Base-by-base conservation (phyloP, 2,797 vertebrate genomes). In the Chaetophractus vellerosus region DNA sequence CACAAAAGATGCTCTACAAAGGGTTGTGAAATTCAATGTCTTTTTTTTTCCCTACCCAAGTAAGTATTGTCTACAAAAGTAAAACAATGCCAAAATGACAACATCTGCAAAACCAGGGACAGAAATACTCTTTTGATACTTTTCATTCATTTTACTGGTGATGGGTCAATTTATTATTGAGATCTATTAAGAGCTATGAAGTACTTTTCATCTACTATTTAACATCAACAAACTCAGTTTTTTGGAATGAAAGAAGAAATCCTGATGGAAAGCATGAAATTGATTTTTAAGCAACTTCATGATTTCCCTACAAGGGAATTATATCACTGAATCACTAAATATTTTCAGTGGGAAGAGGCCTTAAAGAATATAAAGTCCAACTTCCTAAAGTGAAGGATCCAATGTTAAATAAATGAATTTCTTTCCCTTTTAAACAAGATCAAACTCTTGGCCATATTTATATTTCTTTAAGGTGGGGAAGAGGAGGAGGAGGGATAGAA, bases 191-290 rank as follows among this genome's bases (percentile, higher is more conserved):
- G 63, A 88, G n/a, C 75, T 82, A 88, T 83, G 21, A 92, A 95
- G 24, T 76, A 84, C 6, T 38, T 31, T 36, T 76, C n/a, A 83
- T 24, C 59, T 95, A 64, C n/a, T 21, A 41, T 90, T 82, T 92
- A 88, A 94, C 86, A 72, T 23, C 38, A 92, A 83, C 26, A 76
- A 86, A 9, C 24, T 88, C 75, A 52, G 26, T 11, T 97, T 91
- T 91, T 50, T 55, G n/a, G 48, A 48, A 82, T 85, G 36, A 93
- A 93, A 68, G 41, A 90, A 48, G 5, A 89, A 84, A 83, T 6
- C 11, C 12, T 84, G 26, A 88, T 69, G 21, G 82, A 88, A 81
- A 75, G 1, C 66, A 1, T 72, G 78, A 91, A 83, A 68, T 6
- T 5, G 10, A 59, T 36, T 84, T 96, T 85, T 74, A 6, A 90